Evolutionary conservation across 2,888 invertebrate genomes (phyloP).

Genomic region (Synanthedon andrenaeformis): DNA sequence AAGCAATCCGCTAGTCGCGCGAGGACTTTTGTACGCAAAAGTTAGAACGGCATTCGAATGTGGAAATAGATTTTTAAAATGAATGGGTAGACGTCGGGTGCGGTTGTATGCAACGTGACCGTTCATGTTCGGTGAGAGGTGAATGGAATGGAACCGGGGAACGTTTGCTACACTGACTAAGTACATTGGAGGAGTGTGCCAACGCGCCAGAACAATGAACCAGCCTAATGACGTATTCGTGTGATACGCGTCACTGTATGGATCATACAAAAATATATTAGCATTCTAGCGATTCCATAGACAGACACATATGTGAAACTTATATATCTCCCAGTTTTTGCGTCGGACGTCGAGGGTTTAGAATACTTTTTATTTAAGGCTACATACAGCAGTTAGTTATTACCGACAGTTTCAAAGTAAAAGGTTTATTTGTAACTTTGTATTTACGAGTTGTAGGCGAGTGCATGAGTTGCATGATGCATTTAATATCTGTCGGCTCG

Average conservation of each 20-base stretch:
- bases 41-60: constrained; percentile 6
- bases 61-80: constrained; percentile 12
- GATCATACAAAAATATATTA: neutral
- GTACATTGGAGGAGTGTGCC: constrained; percentile 45
- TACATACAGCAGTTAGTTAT: neutral
- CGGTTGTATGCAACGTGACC: constrained; percentile 27
- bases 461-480: constrained; percentile 20
- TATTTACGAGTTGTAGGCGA: constrained; percentile 1
- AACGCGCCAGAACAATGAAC: constrained; percentile 64
- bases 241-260: constrained; percentile 18
- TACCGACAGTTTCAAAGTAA: too few relatives aligned
- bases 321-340: too few relatives aligned
- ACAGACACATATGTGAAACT: too few relatives aligned
- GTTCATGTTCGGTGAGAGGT: constrained; percentile 66
- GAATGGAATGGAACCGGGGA: constrained; percentile 50
- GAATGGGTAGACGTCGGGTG: constrained; percentile 12
- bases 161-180: constrained; percentile 59
- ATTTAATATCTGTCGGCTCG: constrained; percentile 36
- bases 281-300: too few relatives aligned
- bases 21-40: constrained; percentile 3
- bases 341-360: neutral
- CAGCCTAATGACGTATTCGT: constrained; percentile 43
- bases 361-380: neutral
- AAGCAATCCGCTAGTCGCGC: constrained; percentile 5
- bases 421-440: too few relatives aligned